These are phyloP conservation scores for Pristionchus pacificus DNA, from an alignment of 1,140 invertebrate genomes.

Conservation along the genomic window DNA sequence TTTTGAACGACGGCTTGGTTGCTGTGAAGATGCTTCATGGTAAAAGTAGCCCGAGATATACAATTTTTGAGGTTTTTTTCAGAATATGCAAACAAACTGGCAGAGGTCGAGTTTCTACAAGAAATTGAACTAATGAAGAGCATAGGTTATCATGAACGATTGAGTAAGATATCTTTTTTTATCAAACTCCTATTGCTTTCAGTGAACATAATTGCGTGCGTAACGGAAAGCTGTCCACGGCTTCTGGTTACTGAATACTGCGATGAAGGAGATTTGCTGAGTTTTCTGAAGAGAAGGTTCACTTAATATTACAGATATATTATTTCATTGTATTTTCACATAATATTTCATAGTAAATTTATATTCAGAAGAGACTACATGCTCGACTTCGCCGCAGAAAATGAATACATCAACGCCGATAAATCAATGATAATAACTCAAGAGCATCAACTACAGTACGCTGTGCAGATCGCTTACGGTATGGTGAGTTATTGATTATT, in stretches of 20 bases:
- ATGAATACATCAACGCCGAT: constrained; percentile 31
- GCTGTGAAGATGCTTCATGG: constrained; percentile 39
- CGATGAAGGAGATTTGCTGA: constrained; percentile 42
- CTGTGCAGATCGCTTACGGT: constrained; percentile 47
- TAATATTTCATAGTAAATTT: too few species aligned
- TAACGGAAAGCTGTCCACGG: constrained; percentile 34
- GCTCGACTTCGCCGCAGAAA: too few species aligned
- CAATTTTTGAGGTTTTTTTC: constrained; percentile 20
- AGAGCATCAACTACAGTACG: neutral
- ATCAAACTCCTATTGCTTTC: constrained; percentile 40
- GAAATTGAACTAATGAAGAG: constrained; percentile 52
- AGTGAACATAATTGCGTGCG: constrained; percentile 47
- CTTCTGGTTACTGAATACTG: constrained; percentile 45
- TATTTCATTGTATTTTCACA: too few species aligned
- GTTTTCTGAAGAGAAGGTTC: too few species aligned
- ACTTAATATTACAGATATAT: too few species aligned
- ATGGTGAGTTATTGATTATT: too few species aligned
- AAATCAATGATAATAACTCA: constrained; percentile 16
- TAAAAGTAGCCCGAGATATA: constrained; percentile 28
- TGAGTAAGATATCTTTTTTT: too few species aligned
- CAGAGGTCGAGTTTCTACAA: constrained; percentile 9
- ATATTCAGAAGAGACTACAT: too few species aligned
- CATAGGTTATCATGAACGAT: too few species aligned
- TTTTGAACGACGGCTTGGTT: constrained; percentile 31
- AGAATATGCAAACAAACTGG: neutral